Evolutionary conservation across 1,140 invertebrate species (phyloP), one percentile per base, ranked within the genome.

Genomic region (Drosophila nebulosa): DNA sequence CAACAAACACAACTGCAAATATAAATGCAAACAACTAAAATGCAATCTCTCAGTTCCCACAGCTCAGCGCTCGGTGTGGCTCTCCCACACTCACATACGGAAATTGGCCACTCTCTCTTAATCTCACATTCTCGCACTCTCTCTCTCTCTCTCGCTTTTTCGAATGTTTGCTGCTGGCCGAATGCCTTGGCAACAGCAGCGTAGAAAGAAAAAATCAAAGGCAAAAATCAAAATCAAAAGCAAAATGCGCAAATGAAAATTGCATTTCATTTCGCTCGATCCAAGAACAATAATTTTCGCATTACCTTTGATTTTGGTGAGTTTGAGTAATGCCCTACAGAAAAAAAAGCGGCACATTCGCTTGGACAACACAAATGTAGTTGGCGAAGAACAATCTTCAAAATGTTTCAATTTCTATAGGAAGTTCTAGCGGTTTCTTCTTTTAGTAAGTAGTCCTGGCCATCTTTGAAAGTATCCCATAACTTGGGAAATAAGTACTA

Each of bases 191-290:
- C 81, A 85, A 85, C 72, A 74, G 70, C 16, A 46, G 14, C 4
- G 0, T 4, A 39, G 6, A 39, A 18, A 18, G 18, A 46, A 5
- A 9, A 46, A 21, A 46, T 18, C 72, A 72, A 75, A 42, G 63
- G 63, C 39, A 51, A 9, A 9, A 30, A 30, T 9, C 10, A 57
- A 30, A 56, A 62, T 32, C 30, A 61, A 46, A 46, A 3, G 18
- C 39, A 69, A 50, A 62, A 50, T 83, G 79, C 68, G 75, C 79
- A 18, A 83, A 58, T 56, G 63, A 35, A 57, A 70, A 64, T 66
- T 58, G 39, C 63, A 67, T 56, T 83, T 39, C 60, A 75, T 78
- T 83, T 75, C 83, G 71, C 63, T 66, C 72, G 26, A 56, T 61
- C 30, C 52, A 64, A 39, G 35, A 30, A 60, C 55, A 64, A 53